phyloP scores from a whole-genome alignment of 2,113 vertebrate genomes.

The Dryoscopus gambensis region DNA sequence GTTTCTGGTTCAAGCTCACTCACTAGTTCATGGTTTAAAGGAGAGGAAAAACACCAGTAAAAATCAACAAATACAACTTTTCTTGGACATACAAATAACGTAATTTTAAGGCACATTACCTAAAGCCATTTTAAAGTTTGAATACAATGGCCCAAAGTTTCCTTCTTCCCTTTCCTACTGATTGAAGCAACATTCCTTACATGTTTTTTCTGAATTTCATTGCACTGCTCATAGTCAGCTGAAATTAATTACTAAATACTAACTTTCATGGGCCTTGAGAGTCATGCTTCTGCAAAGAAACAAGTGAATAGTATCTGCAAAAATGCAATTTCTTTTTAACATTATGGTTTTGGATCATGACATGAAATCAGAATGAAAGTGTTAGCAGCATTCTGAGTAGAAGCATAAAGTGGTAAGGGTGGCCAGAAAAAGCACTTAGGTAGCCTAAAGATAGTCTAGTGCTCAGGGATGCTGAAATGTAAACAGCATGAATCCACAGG shows the following conservation, averaged over 20 bases:
- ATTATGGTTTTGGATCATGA: background rate
- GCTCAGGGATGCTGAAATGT: accelerated
- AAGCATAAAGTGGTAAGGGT: background rate
- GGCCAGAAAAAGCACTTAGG: background rate
- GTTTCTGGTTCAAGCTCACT: background rate
- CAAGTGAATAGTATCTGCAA: background rate
- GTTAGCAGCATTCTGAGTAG: background rate
- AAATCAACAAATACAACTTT: background rate
- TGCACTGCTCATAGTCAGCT: background rate
- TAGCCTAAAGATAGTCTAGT: background rate
- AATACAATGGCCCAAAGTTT: background rate
- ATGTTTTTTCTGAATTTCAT: background rate
- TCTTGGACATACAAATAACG: background rate
- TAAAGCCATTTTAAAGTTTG: background rate
- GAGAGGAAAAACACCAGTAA: background rate
- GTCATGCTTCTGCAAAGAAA: background rate
- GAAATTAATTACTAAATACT: background rate
- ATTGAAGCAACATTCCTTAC: background rate
- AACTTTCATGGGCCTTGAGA: background rate
- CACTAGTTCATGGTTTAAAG: background rate
- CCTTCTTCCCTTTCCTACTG: background rate
- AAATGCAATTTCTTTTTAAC: background rate
- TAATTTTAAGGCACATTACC: background rate
- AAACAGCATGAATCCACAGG: background rate
- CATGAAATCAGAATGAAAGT: too few relatives aligned